Conservation (phyloP, 2,888 invertebrate species). For the Tetragonisca angustula region DNA sequence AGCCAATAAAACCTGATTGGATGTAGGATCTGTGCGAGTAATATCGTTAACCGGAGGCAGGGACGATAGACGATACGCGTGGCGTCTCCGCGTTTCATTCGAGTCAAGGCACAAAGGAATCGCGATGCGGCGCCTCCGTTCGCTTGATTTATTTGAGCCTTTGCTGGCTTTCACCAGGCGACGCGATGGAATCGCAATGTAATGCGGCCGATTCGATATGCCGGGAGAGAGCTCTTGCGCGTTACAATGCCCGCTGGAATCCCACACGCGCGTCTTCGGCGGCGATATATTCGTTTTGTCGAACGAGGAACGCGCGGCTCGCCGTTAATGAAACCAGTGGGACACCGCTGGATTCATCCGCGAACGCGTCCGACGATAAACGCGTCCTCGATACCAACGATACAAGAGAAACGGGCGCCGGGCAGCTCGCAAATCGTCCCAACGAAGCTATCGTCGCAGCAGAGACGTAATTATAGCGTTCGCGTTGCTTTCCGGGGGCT, state of each 20-base stretch:
- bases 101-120: slow-evolving; percentile 26
- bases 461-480: not conserved
- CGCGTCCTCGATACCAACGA: not conserved
- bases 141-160: slow-evolving; percentile 54
- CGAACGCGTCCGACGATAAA: slow-evolving; percentile 2
- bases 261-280: slow-evolving; percentile 26
- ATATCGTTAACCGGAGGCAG: not conserved
- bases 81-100: slow-evolving; percentile 36
- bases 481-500: not conserved
- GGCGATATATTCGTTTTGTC: slow-evolving; percentile 16
- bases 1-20: too few relatives aligned
- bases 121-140: slow-evolving; percentile 25
- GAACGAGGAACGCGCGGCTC: slow-evolving; percentile 14
- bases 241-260: slow-evolving; percentile 40
- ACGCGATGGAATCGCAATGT: slow-evolving; percentile 1
- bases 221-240: not conserved
- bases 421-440: not conserved
- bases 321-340: slow-evolving; percentile 21
- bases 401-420: not conserved
- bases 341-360: slow-evolving; percentile 3
- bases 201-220: slow-evolving; percentile 26
- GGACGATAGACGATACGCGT: not conserved
- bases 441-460: not conserved
- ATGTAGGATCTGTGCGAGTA: not conserved
- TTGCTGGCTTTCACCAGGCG: slow-evolving; percentile 19